Conservation (phyloP, 2,113 vertebrate species). For the Xenotilapia longispinis region DNA sequence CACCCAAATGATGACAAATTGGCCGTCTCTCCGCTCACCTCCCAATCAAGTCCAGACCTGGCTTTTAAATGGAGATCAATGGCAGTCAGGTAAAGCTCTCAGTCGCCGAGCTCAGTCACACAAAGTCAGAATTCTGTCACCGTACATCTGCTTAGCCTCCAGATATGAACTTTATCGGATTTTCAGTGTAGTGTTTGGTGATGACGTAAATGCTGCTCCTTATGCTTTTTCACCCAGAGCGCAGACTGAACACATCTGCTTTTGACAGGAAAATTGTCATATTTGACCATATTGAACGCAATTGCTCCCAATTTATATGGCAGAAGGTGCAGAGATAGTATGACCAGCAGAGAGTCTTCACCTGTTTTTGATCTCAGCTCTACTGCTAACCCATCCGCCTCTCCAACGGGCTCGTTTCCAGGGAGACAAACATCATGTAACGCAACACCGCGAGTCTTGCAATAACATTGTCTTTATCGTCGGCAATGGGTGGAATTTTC, state of each 20-base stretch:
- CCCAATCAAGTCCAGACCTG: slow-evolving; percentile 61
- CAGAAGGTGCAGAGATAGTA: background rate
- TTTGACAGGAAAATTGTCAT: background rate
- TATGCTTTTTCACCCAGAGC: background rate
- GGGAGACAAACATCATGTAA: slow-evolving; percentile 38
- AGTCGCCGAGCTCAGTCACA: background rate
- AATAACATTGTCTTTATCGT: slow-evolving; percentile 56
- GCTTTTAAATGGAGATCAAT: slow-evolving; percentile 49
- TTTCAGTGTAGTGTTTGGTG: background rate
- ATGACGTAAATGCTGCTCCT: background rate
- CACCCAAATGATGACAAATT: slow-evolving; percentile 69
- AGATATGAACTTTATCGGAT: background rate
- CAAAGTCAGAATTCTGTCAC: slow-evolving; percentile 9
- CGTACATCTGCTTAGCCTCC: background rate
- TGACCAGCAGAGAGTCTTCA: slow-evolving; percentile 19
- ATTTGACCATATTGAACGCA: background rate
- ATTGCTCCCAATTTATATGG: background rate
- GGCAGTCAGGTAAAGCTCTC: slow-evolving; percentile 38
- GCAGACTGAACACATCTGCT: background rate
- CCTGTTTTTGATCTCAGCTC: slow-evolving; percentile 54
- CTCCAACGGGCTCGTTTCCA: slow-evolving; percentile 40
- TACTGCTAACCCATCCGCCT: background rate
- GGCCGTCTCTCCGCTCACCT: slow-evolving; percentile 16
- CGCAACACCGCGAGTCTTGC: slow-evolving; percentile 18
- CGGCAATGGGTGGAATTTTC: slow-evolving; percentile 29